Evolutionary conservation across 2,888 invertebrate species (phyloP), one percentile per base, ranked within the genome.

Genomic region (Pristionchus arcanus): DNA sequence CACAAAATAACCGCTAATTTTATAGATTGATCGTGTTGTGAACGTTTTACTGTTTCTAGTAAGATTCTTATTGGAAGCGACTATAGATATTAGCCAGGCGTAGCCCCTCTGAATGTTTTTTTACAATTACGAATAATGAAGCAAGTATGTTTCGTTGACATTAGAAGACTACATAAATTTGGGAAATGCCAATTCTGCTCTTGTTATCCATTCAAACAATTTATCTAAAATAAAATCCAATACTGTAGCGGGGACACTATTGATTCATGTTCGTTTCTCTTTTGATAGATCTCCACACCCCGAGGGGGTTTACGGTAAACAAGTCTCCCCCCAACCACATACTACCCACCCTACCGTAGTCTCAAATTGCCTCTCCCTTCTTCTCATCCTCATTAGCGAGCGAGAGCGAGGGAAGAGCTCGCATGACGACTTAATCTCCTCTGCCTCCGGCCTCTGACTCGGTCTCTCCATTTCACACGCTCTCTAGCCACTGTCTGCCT

Each of bases 381-480:
- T 53, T n/a, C n/a, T 53, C 25, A 15, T 34, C 77, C 81, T 81
- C 81, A 81, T 81, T 81, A 81, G 81, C 16, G 81, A 81, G 42
- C 49, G 77, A 71, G 53, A 81, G 81, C 16, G 81, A 81, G 42
- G 77, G 77, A 71, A 81, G 81, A 49, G 81, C 81, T 81, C 81
- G 15, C 81, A 81, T 81, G 81, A 81, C 81, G 53, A n/a, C 15
- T 81, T 81, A 81, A 81, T 81, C 81, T 28, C 34, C 42, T 77
- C 42, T 34, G 71, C 42, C 74, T 81, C 28, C n/a, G n/a, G 34
- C 21, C 63, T 63, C 15, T n/a, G n/a, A n/a, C n/a, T n/a, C 28
- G 13, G n/a, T 85, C 84, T 85, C 84, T 49, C 25, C 28, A 4
- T 85, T 85, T 59, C 21, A 16, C 84, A 31, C 25, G 21, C 84